Conservation (phyloP, 2,113 vertebrate species). For the Furnarius figulus region DNA sequence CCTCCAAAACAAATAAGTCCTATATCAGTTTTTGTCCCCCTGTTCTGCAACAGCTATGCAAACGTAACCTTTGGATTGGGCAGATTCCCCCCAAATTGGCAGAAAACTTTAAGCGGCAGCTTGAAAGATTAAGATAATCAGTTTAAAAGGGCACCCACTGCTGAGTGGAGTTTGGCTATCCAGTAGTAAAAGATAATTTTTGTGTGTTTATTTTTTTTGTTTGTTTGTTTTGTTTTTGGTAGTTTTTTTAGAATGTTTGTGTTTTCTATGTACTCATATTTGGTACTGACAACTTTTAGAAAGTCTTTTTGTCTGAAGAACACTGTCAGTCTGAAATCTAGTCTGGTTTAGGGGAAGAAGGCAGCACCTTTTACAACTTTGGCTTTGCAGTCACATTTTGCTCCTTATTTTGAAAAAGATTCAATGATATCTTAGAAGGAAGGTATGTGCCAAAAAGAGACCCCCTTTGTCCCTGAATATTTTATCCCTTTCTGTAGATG, state of each 20-base stretch:
- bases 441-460: neutral
- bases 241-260: neutral
- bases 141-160: neutral
- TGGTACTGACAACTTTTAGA: neutral
- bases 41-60: slow-evolving; percentile 18
- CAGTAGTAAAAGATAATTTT: neutral
- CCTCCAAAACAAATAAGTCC: neutral
- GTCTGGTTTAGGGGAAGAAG: neutral
- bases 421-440: neutral
- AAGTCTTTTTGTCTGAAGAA: fast-evolving
- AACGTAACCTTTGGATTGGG: slow-evolving; percentile 51
- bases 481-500: neutral
- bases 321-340: neutral
- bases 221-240: neutral
- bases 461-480: neutral
- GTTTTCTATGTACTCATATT: neutral
- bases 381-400: neutral
- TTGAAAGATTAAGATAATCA: neutral
- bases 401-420: neutral
- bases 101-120: neutral
- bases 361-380: neutral
- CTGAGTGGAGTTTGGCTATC: neutral
- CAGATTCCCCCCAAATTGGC: neutral
- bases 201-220: neutral
- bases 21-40: neutral